These are phyloP conservation scores for Silurus meridionalis DNA, from an alignment of 2,113 vertebrate genomes.

Conservation along the genomic window DNA sequence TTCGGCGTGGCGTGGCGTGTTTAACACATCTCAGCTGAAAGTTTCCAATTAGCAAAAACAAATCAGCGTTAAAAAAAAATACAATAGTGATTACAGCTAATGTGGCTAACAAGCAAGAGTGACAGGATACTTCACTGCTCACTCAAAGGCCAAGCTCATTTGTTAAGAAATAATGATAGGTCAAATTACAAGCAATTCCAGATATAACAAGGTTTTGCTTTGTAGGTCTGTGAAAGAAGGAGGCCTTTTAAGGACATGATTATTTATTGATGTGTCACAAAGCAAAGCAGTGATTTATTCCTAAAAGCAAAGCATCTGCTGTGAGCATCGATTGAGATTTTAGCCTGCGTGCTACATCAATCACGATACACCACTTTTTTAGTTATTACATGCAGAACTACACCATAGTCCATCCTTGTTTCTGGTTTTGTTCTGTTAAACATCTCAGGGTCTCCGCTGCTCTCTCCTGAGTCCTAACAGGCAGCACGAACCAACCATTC, in stretches of 20 bases:
- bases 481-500: background rate
- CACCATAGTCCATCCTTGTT: background rate
- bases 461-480: background rate
- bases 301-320: background rate
- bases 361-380: background rate
- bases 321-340: background rate
- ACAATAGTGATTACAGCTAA: constrained; percentile 7
- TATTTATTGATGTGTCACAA: background rate
- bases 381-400: background rate
- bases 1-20: background rate
- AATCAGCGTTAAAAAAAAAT: background rate
- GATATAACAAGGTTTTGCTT: background rate
- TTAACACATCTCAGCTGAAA: constrained; percentile 6
- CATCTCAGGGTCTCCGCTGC: background rate
- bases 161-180: constrained; percentile 12
- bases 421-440: background rate
- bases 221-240: background rate
- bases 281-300: background rate
- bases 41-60: constrained; percentile 28
- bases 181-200: constrained; percentile 4
- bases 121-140: background rate
- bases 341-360: background rate
- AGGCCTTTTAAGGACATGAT: background rate
- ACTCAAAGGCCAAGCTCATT: constrained; percentile 18
- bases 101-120: background rate